A percentile compares a stretch with the other conserved stretches of the same genome.
Evolutionary conservation across 2,797 vertebrate genomes (phyloP).

Genomic region (Hemitrygon akajei): DNA sequence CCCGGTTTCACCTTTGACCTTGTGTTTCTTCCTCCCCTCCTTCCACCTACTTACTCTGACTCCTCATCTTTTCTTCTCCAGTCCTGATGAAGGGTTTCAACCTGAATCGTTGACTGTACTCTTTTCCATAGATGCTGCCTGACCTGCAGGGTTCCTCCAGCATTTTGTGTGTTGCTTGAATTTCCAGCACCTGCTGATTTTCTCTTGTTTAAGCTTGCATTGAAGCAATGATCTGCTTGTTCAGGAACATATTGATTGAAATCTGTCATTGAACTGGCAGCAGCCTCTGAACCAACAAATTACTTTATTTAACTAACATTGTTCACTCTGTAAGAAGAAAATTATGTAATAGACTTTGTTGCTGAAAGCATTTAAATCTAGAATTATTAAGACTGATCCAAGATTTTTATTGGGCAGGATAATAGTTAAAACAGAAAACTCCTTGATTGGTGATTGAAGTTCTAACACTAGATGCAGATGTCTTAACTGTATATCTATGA

Average conservation of each 20-base stretch:
- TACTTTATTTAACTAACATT: background rate
- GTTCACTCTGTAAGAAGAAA: background rate
- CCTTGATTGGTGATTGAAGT: background rate
- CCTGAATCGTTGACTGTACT: no score
- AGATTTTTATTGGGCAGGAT: background rate
- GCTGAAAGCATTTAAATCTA: background rate
- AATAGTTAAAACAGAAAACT: background rate
- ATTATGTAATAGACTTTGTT: background rate
- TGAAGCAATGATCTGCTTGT: no score
- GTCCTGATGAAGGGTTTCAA: no score
- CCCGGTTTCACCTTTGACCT: no score
- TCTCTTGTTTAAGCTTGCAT: no score
- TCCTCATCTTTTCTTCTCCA: no score
- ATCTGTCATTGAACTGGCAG: background rate
- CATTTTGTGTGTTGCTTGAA: no score
- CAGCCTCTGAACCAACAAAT: background rate
- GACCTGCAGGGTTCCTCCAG: no score
- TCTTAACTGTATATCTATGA: background rate
- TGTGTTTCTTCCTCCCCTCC: no score
- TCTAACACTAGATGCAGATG: background rate
- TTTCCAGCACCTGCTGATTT: no score
- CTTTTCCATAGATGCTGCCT: no score
- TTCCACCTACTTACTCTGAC: no score
- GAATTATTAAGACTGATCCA: background rate
- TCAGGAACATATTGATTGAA: background rate